Conservation (phyloP, 2,888 invertebrate species). For the Pinctada fucata region DNA sequence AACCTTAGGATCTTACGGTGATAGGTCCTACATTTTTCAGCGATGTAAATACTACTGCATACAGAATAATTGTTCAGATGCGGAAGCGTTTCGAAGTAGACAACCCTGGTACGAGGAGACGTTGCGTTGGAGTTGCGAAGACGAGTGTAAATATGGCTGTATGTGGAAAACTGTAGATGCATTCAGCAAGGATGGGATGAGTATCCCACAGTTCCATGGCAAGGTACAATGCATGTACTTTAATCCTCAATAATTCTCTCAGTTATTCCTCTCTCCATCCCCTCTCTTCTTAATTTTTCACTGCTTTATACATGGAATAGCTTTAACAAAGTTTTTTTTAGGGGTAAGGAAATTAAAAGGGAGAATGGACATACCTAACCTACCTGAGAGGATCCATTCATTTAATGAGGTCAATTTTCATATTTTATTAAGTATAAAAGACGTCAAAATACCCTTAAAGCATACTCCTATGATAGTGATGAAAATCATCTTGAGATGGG, state of each 20-base stretch:
- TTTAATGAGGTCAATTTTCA: no score
- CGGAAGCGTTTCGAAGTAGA: constrained; percentile 26
- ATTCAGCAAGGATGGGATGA: constrained; percentile 83
- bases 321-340: no score
- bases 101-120: constrained; percentile 62
- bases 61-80: constrained; percentile 48
- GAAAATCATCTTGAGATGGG: no score
- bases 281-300: no score
- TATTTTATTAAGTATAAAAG: no score
- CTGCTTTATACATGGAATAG: no score
- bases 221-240: constrained; percentile 82
- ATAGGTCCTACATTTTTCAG: constrained; percentile 63
- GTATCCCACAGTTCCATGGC: constrained; percentile 95
- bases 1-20: constrained; percentile 56
- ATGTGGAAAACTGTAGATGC: constrained; percentile 95
- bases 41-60: constrained; percentile 60
- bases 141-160: constrained; percentile 93
- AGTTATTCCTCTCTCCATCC: not conserved
- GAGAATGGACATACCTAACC: no score
- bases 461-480: no score
- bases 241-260: no score
- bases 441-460: no score
- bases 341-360: no score
- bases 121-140: constrained; percentile 86
- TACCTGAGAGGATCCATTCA: no score